These are phyloP conservation scores for Nebria salina DNA, from an alignment of 2,888 invertebrate genomes.

Conservation along the genomic window DNA sequence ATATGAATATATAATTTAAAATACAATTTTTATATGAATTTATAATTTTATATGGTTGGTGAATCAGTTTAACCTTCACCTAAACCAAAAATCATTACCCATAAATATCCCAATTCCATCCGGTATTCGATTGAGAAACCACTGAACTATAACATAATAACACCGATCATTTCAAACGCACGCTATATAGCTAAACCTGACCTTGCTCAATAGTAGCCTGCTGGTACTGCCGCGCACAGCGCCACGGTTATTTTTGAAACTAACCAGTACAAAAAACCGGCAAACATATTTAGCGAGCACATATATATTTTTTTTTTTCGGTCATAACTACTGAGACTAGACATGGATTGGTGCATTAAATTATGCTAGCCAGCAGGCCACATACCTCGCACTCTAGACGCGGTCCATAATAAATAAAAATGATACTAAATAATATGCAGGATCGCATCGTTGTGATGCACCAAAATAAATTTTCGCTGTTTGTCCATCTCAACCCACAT, in stretches of 20 bases:
- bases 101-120: background rate
- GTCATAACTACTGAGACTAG: background rate
- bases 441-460: background rate
- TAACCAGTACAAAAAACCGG: background rate
- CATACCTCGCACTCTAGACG: background rate
- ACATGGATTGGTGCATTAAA: constrained; percentile 4
- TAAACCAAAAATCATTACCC: background rate
- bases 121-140: background rate
- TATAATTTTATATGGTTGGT: background rate
- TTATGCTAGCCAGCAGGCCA: constrained; percentile 10
- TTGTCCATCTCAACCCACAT: background rate
- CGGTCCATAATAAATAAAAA: background rate
- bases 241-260: constrained; percentile 16
- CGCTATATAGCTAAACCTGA: constrained; percentile 18
- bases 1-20: too few species aligned
- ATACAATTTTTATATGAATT: too few species aligned
- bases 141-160: background rate
- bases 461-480: background rate
- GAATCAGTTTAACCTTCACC: background rate
- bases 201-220: constrained; percentile 20
- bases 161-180: background rate
- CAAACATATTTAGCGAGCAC: constrained; percentile 5
- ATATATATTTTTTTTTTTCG: background rate
- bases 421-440: background rate
- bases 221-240: background rate